A percentile compares a stretch with the other conserved stretches of the same genome.
Conservation (phyloP, 53 echinoderm and acorn worm genomes). For the Hippasteria phrygiana region DNA sequence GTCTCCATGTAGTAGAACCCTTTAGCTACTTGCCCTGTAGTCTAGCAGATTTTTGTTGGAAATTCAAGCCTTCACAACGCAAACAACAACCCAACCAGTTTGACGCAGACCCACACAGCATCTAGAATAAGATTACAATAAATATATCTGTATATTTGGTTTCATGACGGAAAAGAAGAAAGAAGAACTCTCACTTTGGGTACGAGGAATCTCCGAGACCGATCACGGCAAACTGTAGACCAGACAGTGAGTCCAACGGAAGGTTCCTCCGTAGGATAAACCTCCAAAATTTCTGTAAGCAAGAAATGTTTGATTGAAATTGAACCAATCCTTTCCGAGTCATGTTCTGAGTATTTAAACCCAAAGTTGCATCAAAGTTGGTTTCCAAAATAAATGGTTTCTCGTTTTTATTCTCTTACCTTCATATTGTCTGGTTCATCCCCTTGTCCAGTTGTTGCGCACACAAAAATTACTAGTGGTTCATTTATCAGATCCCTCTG, state of each 20-base stretch:
- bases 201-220: slow-evolving; percentile 98
- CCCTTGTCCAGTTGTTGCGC: slow-evolving; percentile 96
- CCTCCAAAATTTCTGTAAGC: slow-evolving; percentile 87
- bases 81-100: no score
- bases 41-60: no score
- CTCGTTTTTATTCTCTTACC: slow-evolving; percentile 41
- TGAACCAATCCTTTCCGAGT: no score
- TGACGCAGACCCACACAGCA: no score
- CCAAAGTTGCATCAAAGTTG: no score
- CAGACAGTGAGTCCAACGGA: slow-evolving; percentile 78
- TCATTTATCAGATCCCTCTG: slow-evolving; percentile 86
- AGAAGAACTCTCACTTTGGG: slow-evolving; percentile 77
- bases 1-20: no score
- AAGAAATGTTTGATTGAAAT: no score
- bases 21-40: no score
- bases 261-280: slow-evolving; percentile 89
- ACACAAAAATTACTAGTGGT: slow-evolving; percentile 88
- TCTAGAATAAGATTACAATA: no score
- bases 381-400: neutral
- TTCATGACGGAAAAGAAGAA: neutral
- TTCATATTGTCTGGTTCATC: slow-evolving; percentile 99
- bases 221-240: slow-evolving; percentile 84
- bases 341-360: no score
- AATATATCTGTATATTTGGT: no score
- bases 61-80: no score